Evolutionary conservation across 2,113 vertebrate species (phyloP), one percentile per base, ranked within the genome.

Genomic region (Sigmodon hispidus): DNA sequence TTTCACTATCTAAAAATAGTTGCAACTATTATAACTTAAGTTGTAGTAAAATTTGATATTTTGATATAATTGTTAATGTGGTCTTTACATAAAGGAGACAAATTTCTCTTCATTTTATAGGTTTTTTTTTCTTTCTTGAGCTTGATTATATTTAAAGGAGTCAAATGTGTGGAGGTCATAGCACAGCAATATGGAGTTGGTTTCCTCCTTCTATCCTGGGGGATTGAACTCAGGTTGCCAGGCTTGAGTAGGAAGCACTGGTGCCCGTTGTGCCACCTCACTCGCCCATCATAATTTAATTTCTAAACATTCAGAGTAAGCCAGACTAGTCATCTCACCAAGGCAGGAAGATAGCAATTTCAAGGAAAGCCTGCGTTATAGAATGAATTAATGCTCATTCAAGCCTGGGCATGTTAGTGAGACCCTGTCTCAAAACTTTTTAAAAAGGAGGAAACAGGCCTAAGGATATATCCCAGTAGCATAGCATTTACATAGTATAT

Each of bases 21-120:
- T 97, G 70, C 75, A 17, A 69, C n/a, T 12, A 0, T 90, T 9
- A 57, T n/a, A 22, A 81, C 43, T 93, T 91, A 88, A 85, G 26
- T 96, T 73, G 70, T 94, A 69, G 26, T 80, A 87, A 93, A 81
- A 34, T 83, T n/a, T n/a, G 72, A 10, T 55, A 55, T 91, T 94
- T 95, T 19, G 96, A 11, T 29, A 93, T 57, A 57, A 57, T 83
- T 83, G 12, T 59, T 59, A 83, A 40, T 83, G 55, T 83, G n/a
- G 22, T 59, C 55, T 80, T 29, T 43, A 83, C 7, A 40, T 81
- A 81, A 81, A 81, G 22, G 22, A 81, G 79, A 81, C 22, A 81
- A 40, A 11, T 9, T 80, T 55, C n/a, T 22, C 5, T 59, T 59
- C 12, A 59, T 40, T 81, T 81, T 57, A n/a, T 59, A 59, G 21